Base-by-base conservation (phyloP, 1,140 invertebrate species). In the Cydia strobilella region DNA sequence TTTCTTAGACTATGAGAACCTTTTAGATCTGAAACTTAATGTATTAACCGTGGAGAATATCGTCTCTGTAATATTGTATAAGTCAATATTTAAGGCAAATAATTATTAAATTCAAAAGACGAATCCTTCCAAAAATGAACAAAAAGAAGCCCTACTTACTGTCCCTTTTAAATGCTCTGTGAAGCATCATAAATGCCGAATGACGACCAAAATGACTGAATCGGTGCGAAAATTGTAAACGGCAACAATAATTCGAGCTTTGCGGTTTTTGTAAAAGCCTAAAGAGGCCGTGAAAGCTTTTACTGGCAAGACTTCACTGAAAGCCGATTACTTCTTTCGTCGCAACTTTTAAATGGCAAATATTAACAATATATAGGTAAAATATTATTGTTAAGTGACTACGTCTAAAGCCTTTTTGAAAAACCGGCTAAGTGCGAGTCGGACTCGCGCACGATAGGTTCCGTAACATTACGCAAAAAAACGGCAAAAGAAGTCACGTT, bases 291-390 rank as follows among this genome's bases (percentile, higher is more conserved):
- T 74, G 63, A 81, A 82, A 82, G 84, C 81, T 83, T 86, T 84
- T 81, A 84, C 79, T 78, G 54, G 79, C 80, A 87, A 86, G 84
- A 80, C 81, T 84, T 86, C 54, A 74, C 79, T 80, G 82, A 86
- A 87, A 87, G 84, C 82, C 83, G 86, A 87, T 89, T 89, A 89
- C 84, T 79, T 77, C 75, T 82, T 77, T 81, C 79, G 80, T 75
- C 79, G 77, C 74, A 82, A 82, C 79, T 83, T 87, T 84, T 83
- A 84, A 83, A 80, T 74, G 78, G 81, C 82, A 80, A 83, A 84
- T 84, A 69, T 69, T 69, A 82, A 83, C 79, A 79, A 78, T 66
- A 76, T 69, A 77, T 72, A 76, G 69, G 31, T 54, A 77, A 75
- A 78, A 76, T 75, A 35, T 75, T 75, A 76, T 75, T 74, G 66